A percentile compares a stretch with the other conserved stretches of the same genome.
phyloP scores from a whole-genome alignment of 2,888 invertebrate genomes.

The Andricus quercusramuli region DNA sequence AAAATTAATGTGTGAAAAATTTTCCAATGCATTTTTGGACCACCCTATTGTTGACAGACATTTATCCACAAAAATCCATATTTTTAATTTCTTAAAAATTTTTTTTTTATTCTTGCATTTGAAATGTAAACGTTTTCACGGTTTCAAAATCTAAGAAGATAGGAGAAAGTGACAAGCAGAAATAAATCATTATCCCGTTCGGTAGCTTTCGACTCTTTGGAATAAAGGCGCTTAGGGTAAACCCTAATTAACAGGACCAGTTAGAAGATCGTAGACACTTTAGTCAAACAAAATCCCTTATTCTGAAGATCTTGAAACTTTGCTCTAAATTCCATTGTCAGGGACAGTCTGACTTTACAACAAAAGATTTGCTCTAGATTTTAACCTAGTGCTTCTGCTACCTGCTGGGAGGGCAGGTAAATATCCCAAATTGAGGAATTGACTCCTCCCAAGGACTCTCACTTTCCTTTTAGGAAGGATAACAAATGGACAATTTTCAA shows the following conservation, averaged over 20 bases:
- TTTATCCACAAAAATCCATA: too few relatives aligned
- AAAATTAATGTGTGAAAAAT: too few relatives aligned
- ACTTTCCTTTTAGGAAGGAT: background rate
- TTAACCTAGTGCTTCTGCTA: constrained; percentile 5
- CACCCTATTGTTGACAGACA: too few relatives aligned
- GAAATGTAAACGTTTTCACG: background rate
- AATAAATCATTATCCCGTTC: background rate
- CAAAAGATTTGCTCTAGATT: constrained; percentile 37
- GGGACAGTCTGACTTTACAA: constrained; percentile 4
- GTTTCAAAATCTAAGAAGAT: background rate
- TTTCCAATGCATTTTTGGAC: too few relatives aligned
- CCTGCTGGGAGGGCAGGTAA: constrained; percentile 28
- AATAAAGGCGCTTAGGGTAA: background rate
- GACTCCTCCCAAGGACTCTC: background rate
- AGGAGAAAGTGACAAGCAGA: background rate
- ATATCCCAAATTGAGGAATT: constrained; percentile 12
- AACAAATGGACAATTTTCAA: background rate
- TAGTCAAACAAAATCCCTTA: constrained; percentile 1
- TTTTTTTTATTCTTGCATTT: too few relatives aligned
- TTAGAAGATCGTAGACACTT: constrained; percentile 2
- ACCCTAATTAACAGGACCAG: constrained; percentile 4
- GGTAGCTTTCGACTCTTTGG: background rate
- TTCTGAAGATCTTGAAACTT: background rate
- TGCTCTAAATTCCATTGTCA: constrained; percentile 5
- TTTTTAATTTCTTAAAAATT: too few relatives aligned